A percentile compares a stretch with the other conserved stretches of the same genome.
Evolutionary conservation across 2,888 invertebrate species (phyloP).

Genomic region (Pammene fasciana): DNA sequence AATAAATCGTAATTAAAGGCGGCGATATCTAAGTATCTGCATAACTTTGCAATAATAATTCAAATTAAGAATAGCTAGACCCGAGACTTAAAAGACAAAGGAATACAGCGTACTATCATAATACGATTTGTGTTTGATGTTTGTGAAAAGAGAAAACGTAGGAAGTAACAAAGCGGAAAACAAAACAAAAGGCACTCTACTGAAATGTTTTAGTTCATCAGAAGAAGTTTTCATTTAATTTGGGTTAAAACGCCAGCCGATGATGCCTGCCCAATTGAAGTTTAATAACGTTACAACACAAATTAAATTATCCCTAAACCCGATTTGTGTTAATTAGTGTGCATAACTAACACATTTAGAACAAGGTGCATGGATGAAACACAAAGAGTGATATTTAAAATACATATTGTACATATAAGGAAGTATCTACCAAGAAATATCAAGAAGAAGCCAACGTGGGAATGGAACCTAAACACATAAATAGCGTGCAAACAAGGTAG

Average conservation of each 20-base stretch:
- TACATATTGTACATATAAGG: constrained; percentile 22
- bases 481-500: constrained; percentile 60
- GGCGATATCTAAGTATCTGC: constrained; percentile 27
- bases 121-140: constrained; percentile 69
- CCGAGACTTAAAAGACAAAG: constrained; percentile 47
- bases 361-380: constrained; percentile 52
- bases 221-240: constrained; percentile 25
- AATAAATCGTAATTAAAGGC: constrained; percentile 33
- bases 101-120: constrained; percentile 35
- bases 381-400: constrained; percentile 32
- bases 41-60: constrained; percentile 42
- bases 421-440: constrained; percentile 13
- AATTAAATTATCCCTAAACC: constrained; percentile 16
- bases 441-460: constrained; percentile 41
- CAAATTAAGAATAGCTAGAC: constrained; percentile 56
- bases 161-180: constrained; percentile 48
- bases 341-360: constrained; percentile 50
- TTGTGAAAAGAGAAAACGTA: constrained; percentile 81
- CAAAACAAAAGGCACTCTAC: constrained; percentile 47
- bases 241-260: constrained; percentile 10
- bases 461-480: constrained; percentile 50
- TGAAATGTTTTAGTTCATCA: constrained; percentile 30
- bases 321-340: constrained; percentile 39
- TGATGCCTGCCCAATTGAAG: constrained; percentile 17
- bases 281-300: constrained; percentile 8